Evolutionary conservation across 1,140 invertebrate species (phyloP), one percentile per base, ranked within the genome.

Genomic region (Pteromalus puparum): DNA sequence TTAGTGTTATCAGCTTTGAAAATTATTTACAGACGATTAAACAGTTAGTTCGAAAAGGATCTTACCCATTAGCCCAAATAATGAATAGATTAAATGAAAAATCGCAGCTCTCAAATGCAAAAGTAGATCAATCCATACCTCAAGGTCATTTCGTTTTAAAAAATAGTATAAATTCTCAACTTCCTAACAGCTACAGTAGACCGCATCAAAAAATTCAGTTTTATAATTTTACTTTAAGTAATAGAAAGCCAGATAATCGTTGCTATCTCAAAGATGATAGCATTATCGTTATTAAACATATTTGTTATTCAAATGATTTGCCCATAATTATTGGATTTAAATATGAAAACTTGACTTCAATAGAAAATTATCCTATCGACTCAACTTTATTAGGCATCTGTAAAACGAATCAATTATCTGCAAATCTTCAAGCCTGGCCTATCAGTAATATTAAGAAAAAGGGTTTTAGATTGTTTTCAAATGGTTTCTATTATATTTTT

Each of bases 231-330:
- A 30, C 26, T 15, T 65, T 89, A 48, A 82, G 85, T 38, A 28
- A 75, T 42, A 85, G 81, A 30, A 13, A 9, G 24, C 75, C 81
- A 1, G 83, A 88, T 75, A 87, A 87, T 73, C 87, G 87, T 68
- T 89, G 88, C 67, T 89, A 85, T 73, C 46, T 87, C 26, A 79
- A 84, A 70, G 80, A 89, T 74, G 78, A 80, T 9, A 86, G 48
- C 24, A 34, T 87, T 24, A 73, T 89, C 28, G 5, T 81, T 0
- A 81, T 89, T 26, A 81, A 85, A 67, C 26, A 80, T 67, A 87
- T 89, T 30, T 85, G 85, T 61, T 74, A 74, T 48, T 26, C 65
- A 15, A 53, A 84, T 72, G 34, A 79, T 30, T 30, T 38, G n/a
- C 53, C 84, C 9, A 78, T 88, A 0, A 85, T 87, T 48, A 46